Evolutionary conservation across 2,888 invertebrate genomes (phyloP).

Genomic region (Helicoverpa assulta): DNA sequence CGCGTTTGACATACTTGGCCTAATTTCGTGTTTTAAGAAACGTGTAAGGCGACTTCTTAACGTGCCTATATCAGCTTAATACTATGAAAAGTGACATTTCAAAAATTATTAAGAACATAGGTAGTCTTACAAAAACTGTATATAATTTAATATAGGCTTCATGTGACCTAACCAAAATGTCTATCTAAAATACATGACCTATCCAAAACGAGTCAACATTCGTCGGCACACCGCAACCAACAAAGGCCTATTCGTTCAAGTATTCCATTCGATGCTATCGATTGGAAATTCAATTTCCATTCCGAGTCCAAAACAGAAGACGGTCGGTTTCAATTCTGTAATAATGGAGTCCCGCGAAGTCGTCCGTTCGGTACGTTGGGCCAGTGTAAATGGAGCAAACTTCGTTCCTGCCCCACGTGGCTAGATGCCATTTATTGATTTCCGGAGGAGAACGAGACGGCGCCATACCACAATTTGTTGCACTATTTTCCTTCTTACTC

Average conservation of each 20-base stretch:
- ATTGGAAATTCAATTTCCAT: constrained; percentile 69
- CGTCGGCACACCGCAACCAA: constrained; percentile 42
- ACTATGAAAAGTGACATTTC: background rate
- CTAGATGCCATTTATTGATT: constrained; percentile 89
- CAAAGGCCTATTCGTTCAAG: constrained; percentile 45
- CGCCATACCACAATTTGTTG: constrained; percentile 88
- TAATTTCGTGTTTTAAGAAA: constrained; percentile 41
- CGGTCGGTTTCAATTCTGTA: constrained; percentile 76
- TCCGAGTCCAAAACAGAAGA: constrained; percentile 61
- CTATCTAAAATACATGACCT: background rate
- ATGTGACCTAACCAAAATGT: background rate
- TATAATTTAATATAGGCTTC: too few relatives aligned
- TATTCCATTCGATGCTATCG: constrained; percentile 61
- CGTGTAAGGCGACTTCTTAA: constrained; percentile 20
- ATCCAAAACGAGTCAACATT: constrained; percentile 37
- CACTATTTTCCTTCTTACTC: constrained; percentile 87
- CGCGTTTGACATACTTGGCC: constrained; percentile 36
- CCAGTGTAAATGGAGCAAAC: constrained; percentile 85
- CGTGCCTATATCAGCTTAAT: background rate
- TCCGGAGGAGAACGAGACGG: constrained; percentile 86
- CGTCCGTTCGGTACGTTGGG: constrained; percentile 76
- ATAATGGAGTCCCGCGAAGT: constrained; percentile 67
- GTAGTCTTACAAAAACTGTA: background rate
- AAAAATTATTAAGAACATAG: background rate
- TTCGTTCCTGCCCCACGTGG: constrained; percentile 88